These are phyloP conservation scores for Alentia gelatinosa DNA, from an alignment of 2,888 invertebrate genomes.

Conservation along the genomic window DNA sequence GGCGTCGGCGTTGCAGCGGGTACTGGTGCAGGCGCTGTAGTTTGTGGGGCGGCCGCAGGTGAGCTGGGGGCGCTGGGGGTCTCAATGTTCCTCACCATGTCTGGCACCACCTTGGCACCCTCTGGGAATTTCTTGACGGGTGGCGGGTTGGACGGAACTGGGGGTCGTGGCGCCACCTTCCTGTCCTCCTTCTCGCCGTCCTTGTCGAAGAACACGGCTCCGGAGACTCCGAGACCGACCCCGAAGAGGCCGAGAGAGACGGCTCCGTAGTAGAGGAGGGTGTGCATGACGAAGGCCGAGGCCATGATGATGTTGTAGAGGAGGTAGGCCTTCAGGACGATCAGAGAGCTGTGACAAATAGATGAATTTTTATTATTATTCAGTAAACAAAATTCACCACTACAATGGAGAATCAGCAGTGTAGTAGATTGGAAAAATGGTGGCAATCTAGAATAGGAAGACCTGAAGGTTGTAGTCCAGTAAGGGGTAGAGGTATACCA, in stretches of 20 bases:
- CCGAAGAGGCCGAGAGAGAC: conserved; percentile 48
- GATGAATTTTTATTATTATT: too few relatives aligned
- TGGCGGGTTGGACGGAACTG: not conserved
- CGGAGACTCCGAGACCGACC: conserved; percentile 57
- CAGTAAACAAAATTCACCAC: too few relatives aligned
- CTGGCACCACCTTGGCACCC: not conserved
- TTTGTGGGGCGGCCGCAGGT: not conserved
- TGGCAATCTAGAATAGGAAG: too few relatives aligned
- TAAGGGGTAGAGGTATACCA: too few relatives aligned
- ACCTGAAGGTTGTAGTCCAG: too few relatives aligned
- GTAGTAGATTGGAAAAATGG: too few relatives aligned
- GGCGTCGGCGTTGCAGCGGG: not conserved
- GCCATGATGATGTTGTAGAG: conserved; percentile 57
- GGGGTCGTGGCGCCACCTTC: not conserved
- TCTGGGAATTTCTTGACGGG: not conserved
- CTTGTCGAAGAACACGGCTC: conserved; percentile 61
- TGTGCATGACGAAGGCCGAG: conserved; percentile 56
- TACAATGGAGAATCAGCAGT: too few relatives aligned
- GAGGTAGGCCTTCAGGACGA: conserved; percentile 49
- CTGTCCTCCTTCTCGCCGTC: conserved; percentile 30
- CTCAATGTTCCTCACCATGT: not conserved
- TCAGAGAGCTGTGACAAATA: not conserved
- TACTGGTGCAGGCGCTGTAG: not conserved
- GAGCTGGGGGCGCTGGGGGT: not conserved
- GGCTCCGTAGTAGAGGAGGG: conserved; percentile 55